Evolutionary conservation across 1,140 invertebrate species (phyloP).

Genomic region (Orchesella cincta): DNA sequence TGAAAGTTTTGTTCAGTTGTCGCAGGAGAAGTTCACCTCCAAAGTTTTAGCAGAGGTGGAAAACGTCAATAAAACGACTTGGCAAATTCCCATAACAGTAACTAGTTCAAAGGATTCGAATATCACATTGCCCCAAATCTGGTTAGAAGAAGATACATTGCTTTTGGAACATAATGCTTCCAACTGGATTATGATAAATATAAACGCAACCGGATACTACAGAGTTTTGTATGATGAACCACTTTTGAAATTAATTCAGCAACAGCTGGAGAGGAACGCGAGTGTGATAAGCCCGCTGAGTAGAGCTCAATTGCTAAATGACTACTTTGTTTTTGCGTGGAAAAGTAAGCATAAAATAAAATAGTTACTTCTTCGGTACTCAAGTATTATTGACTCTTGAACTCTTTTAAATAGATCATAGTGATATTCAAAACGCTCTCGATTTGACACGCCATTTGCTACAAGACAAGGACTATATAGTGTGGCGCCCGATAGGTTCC

Average conservation of each 20-base stretch:
- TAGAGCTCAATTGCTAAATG: background rate
- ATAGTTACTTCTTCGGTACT: background rate
- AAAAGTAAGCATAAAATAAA: too few species aligned
- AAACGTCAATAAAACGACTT: too few species aligned
- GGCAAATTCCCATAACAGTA: background rate
- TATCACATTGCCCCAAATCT: background rate
- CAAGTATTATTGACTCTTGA: too few species aligned
- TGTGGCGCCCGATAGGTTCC: background rate
- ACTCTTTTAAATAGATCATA: background rate
- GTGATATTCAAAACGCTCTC: slow-evolving; percentile 3
- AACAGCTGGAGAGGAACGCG: background rate
- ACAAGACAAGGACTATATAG: slow-evolving; percentile 3
- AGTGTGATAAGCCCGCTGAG: background rate
- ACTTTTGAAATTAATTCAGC: background rate
- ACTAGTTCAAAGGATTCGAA: background rate
- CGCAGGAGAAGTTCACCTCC: background rate
- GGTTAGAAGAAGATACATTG: background rate
- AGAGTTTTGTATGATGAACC: background rate
- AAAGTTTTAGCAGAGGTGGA: background rate
- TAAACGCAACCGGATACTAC: background rate
- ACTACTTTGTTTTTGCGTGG: background rate
- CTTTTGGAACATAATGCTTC: background rate
- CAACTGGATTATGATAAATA: background rate
- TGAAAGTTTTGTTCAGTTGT: background rate
- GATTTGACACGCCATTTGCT: background rate